Evolutionary conservation across 1,140 invertebrate genomes (phyloP), one percentile per base, ranked within the genome.

Genomic region (Philotrypesis tridentata): DNA sequence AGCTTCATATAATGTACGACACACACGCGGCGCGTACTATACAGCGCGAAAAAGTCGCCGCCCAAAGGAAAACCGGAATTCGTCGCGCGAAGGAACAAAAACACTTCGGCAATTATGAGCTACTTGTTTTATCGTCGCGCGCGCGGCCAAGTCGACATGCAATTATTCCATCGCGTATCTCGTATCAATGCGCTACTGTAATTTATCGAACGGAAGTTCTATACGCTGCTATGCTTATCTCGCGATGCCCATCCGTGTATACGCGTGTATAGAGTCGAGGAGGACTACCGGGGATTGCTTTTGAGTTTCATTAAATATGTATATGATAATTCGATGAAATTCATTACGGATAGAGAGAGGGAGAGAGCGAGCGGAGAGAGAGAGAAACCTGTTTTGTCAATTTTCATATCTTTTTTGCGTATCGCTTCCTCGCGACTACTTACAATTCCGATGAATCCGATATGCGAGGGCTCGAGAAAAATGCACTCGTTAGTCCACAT

Each of bases 81-180:
- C 73, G 37, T 73, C 75, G 65, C 40, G 40, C 70, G 37, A 43
- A n/a, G 12, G 25, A 75, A 55, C 55, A 70, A 79, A 55, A 79
- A 70, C 48, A 79, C 23, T 11, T 55, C 12, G 1, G 68, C 70
- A 73, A 73, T 43, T 73, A 73, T n/a, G 27, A 27, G 31, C 40
- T 67, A 72, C 40, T 55, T 40, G 48, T 79, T 79, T 79, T 79
- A 80, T 73, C 29, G 40, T 80, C 68, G 23, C 21, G 3, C n/a
- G n/a, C n/a, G n/a, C n/a, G 60, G 48, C 25, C n/a, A n/a, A 61
- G 72, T 60, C 40, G 68, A 79, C 14, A 55, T 67, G 61, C 60
- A 74, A 79, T 79, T 79, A 79, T 79, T 79, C n/a, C 31, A 74
- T 55, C 61, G 11, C 67, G 48, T 55, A 73, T 74, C 25, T 80